Evolutionary conservation across 1,140 invertebrate genomes (phyloP).

Genomic region (Drosophila kurseongensis): DNA sequence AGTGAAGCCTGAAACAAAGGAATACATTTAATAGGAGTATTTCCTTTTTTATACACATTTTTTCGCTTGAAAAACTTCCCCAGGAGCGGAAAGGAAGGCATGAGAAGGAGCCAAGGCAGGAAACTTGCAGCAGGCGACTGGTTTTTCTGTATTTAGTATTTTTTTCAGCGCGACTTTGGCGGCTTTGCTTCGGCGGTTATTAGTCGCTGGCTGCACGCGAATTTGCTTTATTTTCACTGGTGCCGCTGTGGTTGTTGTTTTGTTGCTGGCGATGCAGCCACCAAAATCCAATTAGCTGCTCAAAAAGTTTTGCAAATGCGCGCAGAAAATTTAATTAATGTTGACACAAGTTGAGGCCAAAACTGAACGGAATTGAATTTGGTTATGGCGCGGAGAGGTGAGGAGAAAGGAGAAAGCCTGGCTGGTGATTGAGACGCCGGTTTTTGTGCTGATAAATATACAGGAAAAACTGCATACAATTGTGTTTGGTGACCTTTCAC

Average conservation of each 20-base stretch:
- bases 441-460: conserved; percentile 1
- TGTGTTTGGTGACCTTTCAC: conserved; percentile 13
- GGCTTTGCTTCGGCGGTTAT: conserved; percentile 60
- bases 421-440: background rate
- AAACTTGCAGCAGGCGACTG: conserved; percentile 74
- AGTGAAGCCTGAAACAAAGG: conserved; percentile 59
- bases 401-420: background rate
- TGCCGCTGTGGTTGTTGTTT: conserved; percentile 7
- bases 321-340: conserved; percentile 80
- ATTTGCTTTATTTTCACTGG: conserved; percentile 62
- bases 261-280: conserved; percentile 55
- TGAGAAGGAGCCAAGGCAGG: conserved; percentile 35
- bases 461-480: conserved; percentile 1
- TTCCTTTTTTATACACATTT: conserved; percentile 59
- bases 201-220: conserved; percentile 77
- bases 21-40: conserved; percentile 78
- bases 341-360: conserved; percentile 69
- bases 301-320: conserved; percentile 76
- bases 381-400: background rate
- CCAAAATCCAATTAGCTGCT: conserved; percentile 80
- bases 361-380: conserved; percentile 62
- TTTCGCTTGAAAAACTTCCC: conserved; percentile 68
- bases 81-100: conserved; percentile 33
- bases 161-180: conserved; percentile 35
- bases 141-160: conserved; percentile 42